A percentile compares a stretch with the other conserved stretches of the same genome.
Evolutionary conservation across 1,140 invertebrate genomes (phyloP).

Genomic region (Geopemphigus sp.): DNA sequence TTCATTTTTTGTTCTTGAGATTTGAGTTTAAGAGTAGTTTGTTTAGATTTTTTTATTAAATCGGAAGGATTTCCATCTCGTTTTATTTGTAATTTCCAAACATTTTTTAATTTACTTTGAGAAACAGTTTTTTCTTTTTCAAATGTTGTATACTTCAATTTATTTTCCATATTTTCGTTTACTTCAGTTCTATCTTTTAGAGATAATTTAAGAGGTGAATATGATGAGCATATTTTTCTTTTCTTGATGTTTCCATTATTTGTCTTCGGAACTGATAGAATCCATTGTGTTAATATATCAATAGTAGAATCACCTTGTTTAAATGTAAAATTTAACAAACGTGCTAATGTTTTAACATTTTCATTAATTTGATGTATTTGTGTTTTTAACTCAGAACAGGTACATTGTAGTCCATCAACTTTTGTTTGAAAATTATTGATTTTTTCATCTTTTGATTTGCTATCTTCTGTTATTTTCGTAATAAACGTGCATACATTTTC

Average conservation of each 20-base stretch:
- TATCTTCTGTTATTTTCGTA: background rate
- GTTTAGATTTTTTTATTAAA: conserved; percentile 37
- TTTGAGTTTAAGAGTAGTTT: background rate
- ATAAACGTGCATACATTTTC: conserved; percentile 35
- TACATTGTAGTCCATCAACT: background rate
- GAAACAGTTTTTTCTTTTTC: conserved; percentile 8
- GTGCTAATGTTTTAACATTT: conserved; percentile 18
- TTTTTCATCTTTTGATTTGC: background rate
- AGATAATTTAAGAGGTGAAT: conserved; percentile 41
- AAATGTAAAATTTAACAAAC: conserved; percentile 8
- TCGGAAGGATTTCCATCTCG: conserved; percentile 36
- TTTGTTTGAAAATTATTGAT: background rate
- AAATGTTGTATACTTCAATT: background rate
- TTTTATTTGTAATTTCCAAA: conserved; percentile 35
- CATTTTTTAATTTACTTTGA: background rate
- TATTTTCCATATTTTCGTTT: background rate
- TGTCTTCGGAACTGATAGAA: conserved; percentile 5
- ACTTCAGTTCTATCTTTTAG: conserved; percentile 22
- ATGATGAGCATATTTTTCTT: conserved; percentile 27
- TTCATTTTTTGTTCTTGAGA: background rate
- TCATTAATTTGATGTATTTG: conserved; percentile 16
- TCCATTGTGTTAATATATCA: conserved; percentile 8
- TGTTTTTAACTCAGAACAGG: conserved; percentile 10
- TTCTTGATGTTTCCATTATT: background rate
- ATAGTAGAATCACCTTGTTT: background rate